These are phyloP conservation scores for Parapristionchus giblindavisi DNA, from an alignment of 2,888 invertebrate species.

Conservation along the genomic window DNA sequence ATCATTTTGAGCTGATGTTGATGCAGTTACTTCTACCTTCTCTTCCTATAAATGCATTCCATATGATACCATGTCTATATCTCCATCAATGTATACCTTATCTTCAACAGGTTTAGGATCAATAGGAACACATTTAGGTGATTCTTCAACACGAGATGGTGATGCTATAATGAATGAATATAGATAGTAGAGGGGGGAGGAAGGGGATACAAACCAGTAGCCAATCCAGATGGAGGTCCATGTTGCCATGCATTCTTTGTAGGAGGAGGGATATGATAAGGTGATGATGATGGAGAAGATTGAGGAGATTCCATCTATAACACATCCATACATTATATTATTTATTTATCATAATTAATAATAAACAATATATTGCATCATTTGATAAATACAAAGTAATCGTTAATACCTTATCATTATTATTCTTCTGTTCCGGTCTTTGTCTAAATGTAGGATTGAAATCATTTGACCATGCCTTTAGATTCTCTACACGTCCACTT, in stretches of 20 bases:
- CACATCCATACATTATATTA: too few relatives aligned
- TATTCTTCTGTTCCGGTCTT: neutral
- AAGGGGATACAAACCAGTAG: neutral
- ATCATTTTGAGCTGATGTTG: slow-evolving; percentile 4
- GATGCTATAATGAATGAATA: too few relatives aligned
- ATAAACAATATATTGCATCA: too few relatives aligned
- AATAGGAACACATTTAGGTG: too few relatives aligned
- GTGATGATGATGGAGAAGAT: neutral
- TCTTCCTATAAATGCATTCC: neutral
- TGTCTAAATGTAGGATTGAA: slow-evolving; percentile 4
- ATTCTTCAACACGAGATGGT: too few relatives aligned
- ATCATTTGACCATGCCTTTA: slow-evolving; percentile 19
- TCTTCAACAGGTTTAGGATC: neutral
- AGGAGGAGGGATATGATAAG: slow-evolving; percentile 3
- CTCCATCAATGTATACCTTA: neutral
- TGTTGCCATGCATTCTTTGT: slow-evolving; percentile 27
- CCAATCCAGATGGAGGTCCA: slow-evolving; percentile 26
- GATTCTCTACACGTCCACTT: slow-evolving; percentile 3
- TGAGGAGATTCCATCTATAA: slow-evolving; percentile 4
- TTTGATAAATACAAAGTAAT: too few relatives aligned
- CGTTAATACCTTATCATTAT: neutral
- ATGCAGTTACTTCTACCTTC: neutral
- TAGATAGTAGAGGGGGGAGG: neutral
- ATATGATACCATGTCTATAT: neutral
- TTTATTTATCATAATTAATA: too few relatives aligned